A percentile compares a stretch with the other conserved stretches of the same genome.
phyloP scores from a whole-genome alignment of 2,888 invertebrate species.

The Prosapia bicincta region DNA sequence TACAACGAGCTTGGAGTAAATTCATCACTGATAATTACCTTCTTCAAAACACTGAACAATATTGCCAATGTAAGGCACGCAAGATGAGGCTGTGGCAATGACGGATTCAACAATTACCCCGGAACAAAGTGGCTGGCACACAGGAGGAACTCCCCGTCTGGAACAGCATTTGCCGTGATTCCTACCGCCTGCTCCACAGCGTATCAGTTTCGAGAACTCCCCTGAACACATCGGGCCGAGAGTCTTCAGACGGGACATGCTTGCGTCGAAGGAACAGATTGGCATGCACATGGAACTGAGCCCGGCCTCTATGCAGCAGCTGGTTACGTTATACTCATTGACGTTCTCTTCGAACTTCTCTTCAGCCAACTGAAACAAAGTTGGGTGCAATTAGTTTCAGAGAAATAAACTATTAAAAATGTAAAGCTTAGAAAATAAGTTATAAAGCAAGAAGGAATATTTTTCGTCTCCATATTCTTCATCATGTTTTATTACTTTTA shows the following conservation, averaged over 20 bases:
- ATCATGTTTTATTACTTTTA: too few species aligned
- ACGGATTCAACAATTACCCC: constrained; percentile 61
- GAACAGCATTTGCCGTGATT: constrained; percentile 74
- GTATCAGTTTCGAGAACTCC: constrained; percentile 69
- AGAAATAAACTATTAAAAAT: constrained; percentile 11
- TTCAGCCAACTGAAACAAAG: constrained; percentile 37
- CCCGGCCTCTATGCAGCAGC: constrained; percentile 71
- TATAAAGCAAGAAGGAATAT: too few species aligned
- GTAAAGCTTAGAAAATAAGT: too few species aligned
- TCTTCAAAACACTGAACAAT: constrained; percentile 84
- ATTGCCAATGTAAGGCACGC: constrained; percentile 77
- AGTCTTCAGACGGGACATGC: constrained; percentile 72
- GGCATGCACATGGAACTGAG: constrained; percentile 67
- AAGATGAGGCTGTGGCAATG: constrained; percentile 60
- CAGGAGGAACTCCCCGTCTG: constrained; percentile 65
- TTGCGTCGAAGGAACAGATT: constrained; percentile 77
- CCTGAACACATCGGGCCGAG: constrained; percentile 71
- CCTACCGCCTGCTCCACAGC: constrained; percentile 61
- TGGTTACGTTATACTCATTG: constrained; percentile 70
- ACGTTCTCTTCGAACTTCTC: constrained; percentile 54
- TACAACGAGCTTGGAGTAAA: too few species aligned
- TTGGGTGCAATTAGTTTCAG: background rate
- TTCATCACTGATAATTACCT: constrained; percentile 52
- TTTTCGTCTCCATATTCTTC: too few species aligned
- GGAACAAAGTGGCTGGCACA: constrained; percentile 69